Percentiles rank a stretch among this genome's conserved stretches.
Evolutionary conservation across 2,113 vertebrate genomes (phyloP).

Genomic region (Mormoops blainvillei): DNA sequence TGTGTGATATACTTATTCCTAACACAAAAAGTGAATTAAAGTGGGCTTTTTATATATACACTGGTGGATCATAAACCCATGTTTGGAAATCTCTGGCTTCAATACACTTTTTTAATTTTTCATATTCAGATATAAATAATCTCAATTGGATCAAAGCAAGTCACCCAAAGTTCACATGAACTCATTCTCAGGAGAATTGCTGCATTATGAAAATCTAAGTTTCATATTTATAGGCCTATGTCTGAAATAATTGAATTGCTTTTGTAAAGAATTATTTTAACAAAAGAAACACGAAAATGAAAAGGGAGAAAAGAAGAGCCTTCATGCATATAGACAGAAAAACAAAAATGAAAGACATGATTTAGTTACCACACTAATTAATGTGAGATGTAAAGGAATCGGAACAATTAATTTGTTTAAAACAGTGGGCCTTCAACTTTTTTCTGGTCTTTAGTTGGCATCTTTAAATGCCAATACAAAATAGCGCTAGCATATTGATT

Average conservation of each 20-base stretch:
- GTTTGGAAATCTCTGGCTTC: background rate
- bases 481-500: background rate
- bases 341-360: background rate
- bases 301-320: background rate
- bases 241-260: background rate
- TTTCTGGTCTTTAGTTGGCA: background rate
- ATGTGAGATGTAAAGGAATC: background rate
- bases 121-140: background rate
- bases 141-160: background rate
- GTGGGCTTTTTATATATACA: background rate
- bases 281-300: background rate
- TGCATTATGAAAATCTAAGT: background rate
- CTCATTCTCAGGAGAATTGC: background rate
- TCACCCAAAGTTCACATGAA: background rate
- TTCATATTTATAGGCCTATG: background rate
- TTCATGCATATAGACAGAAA: background rate
- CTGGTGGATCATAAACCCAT: background rate
- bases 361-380: background rate
- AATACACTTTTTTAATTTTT: background rate
- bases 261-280: background rate
- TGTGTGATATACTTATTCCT: background rate
- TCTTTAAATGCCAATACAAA: background rate
- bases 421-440: background rate
- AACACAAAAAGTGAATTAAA: constrained; percentile 10
- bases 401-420: background rate